A percentile compares a stretch with the other conserved stretches of the same genome.
Evolutionary conservation across 2,113 vertebrate species (phyloP).

Genomic region (Formicarius rufipectus): DNA sequence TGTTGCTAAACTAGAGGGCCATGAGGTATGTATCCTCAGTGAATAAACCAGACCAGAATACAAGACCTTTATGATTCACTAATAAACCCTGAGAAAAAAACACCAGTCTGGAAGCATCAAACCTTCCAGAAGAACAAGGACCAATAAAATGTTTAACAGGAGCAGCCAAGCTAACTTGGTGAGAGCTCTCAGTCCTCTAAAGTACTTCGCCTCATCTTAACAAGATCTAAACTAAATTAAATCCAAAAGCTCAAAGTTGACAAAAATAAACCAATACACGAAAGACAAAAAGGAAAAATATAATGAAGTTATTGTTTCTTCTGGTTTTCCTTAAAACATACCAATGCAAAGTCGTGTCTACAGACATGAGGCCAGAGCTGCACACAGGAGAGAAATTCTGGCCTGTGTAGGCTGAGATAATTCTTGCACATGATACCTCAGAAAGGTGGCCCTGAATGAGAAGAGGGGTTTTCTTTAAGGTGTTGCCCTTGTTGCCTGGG

Average conservation of each 20-base stretch:
- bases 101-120: background rate
- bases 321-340: background rate
- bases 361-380: background rate
- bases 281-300: background rate
- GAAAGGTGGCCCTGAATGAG: background rate
- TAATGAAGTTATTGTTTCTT: background rate
- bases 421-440: background rate
- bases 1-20: background rate
- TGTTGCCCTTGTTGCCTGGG: background rate
- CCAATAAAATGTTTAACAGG: background rate
- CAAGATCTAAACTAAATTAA: background rate
- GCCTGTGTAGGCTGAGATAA: background rate
- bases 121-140: background rate
- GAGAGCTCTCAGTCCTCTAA: background rate
- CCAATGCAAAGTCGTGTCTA: background rate
- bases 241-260: background rate
- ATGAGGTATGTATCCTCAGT: background rate
- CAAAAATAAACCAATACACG: background rate
- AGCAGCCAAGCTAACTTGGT: background rate
- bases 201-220: background rate
- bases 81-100: background rate
- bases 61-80: background rate
- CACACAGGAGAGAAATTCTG: background rate
- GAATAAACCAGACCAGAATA: background rate
- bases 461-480: background rate